These are phyloP conservation scores for Hyles euphorbiae DNA, from an alignment of 1,140 invertebrate species.

Conservation along the genomic window DNA sequence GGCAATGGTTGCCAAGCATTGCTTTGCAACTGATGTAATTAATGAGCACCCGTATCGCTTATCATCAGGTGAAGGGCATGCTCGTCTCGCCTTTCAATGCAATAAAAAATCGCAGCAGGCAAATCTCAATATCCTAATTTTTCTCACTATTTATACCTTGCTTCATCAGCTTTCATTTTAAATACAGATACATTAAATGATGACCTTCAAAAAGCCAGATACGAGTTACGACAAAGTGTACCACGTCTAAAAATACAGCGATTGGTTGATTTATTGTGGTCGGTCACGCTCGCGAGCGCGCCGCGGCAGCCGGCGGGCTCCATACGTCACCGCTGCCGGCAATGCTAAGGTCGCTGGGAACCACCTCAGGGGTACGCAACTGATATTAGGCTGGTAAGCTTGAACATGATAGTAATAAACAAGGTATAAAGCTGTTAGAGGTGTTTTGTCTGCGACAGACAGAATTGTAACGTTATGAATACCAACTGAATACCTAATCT, in stretches of 20 bases:
- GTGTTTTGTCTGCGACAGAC: neutral
- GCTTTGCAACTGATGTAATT: too few species aligned
- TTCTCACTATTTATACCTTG: too few species aligned
- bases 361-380: conserved; percentile 7
- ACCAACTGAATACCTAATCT: too few species aligned
- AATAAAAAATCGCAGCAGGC: too few species aligned
- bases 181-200: conserved; percentile 1
- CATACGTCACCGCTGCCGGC: neutral
- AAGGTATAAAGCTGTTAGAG: neutral
- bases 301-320: neutral
- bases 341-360: conserved; percentile 10
- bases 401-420: neutral
- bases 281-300: conserved; percentile 32
- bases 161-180: neutral
- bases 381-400: neutral
- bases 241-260: conserved; percentile 46
- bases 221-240: conserved; percentile 55
- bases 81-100: too few species aligned
- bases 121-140: too few species aligned
- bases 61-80: too few species aligned
- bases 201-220: conserved; percentile 39
- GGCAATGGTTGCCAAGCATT: too few species aligned
- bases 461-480: too few species aligned
- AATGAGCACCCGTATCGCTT: too few species aligned
- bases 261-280: conserved; percentile 40